A percentile compares a stretch with the other conserved stretches of the same genome.
Conservation (phyloP, 2,888 invertebrate genomes). For the Parapristionchus giblindavisi region DNA sequence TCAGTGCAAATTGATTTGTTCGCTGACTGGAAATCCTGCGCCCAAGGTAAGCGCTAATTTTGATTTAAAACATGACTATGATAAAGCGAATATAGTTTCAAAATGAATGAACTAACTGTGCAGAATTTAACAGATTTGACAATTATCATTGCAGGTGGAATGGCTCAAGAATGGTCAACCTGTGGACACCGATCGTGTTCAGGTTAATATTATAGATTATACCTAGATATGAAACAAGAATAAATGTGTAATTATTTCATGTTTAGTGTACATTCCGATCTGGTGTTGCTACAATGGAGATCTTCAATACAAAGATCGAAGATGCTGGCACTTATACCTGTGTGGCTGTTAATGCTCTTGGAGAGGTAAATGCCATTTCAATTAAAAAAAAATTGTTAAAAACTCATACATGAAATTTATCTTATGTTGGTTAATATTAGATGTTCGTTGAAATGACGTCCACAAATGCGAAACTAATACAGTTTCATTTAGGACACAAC, state of each 20-base stretch:
- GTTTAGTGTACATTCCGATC: conserved; percentile 89
- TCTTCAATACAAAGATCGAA: conserved; percentile 88
- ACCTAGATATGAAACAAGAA: too few species aligned
- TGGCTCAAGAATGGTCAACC: conserved; percentile 87
- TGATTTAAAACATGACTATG: background rate
- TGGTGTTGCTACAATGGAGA: conserved; percentile 96
- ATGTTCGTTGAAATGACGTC: too few species aligned
- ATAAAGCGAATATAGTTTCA: background rate
- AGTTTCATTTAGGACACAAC: conserved; percentile 85
- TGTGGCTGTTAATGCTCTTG: conserved; percentile 89
- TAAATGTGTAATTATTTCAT: conserved; percentile 80
- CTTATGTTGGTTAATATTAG: too few species aligned
- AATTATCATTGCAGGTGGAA: conserved; percentile 50
- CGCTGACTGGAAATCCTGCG: conserved; percentile 90
- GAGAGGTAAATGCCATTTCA: conserved; percentile 77
- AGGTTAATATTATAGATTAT: background rate
- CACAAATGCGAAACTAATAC: too few species aligned
- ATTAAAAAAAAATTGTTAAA: too few species aligned
- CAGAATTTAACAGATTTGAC: background rate
- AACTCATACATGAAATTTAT: too few species aligned
- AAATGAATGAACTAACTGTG: background rate
- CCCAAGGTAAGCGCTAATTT: conserved; percentile 80
- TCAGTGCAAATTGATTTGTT: conserved; percentile 96
- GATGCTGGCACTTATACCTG: conserved; percentile 97
- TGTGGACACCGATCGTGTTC: conserved; percentile 80